phyloP scores from a whole-genome alignment of 2,797 vertebrate genomes.

The Erpetoichthys calabaricus region DNA sequence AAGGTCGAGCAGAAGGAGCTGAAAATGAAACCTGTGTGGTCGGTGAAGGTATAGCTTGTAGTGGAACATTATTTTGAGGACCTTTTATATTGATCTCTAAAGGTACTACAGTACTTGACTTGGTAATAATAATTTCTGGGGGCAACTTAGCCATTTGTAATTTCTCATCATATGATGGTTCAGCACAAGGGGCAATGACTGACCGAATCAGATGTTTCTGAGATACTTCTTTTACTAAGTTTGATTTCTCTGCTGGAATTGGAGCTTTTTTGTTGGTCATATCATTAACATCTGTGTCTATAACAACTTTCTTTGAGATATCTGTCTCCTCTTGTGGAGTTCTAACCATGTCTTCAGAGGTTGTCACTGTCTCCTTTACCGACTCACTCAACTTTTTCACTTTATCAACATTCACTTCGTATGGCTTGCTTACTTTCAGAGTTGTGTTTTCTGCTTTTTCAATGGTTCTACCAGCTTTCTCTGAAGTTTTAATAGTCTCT shows the following conservation, averaged over 20 bases:
- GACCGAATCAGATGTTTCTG: too few species aligned
- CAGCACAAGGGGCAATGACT: too few species aligned
- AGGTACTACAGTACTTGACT: slow-evolving; percentile 30
- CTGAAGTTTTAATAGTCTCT: slow-evolving; percentile 27
- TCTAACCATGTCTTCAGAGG: slow-evolving; percentile 38
- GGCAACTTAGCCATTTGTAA: slow-evolving; percentile 20
- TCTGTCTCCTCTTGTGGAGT: slow-evolving; percentile 50
- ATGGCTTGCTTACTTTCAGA: slow-evolving; percentile 29
- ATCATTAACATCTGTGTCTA: slow-evolving; percentile 36
- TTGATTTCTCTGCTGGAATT: slow-evolving; percentile 27
- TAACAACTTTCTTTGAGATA: slow-evolving; percentile 40
- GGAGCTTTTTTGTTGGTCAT: slow-evolving; percentile 28
- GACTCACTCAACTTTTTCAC: slow-evolving; percentile 35
- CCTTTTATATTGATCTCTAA: slow-evolving; percentile 23
- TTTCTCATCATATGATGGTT: slow-evolving; percentile 17
- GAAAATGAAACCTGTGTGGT: slow-evolving; percentile 33
- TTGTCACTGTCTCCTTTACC: slow-evolving; percentile 40
- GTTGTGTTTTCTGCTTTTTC: slow-evolving; percentile 6
- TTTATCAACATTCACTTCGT: slow-evolving; percentile 25
- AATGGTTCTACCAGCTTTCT: slow-evolving; percentile 34
- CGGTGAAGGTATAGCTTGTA: slow-evolving; percentile 29
- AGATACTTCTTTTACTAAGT: slow-evolving; percentile 26
- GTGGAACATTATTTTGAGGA: slow-evolving; percentile 24
- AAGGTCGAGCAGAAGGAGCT: slow-evolving; percentile 55
- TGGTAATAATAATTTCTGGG: slow-evolving; percentile 37